Conservation (phyloP, 2,113 vertebrate genomes). For the Sminthopsis crassicaudata region DNA sequence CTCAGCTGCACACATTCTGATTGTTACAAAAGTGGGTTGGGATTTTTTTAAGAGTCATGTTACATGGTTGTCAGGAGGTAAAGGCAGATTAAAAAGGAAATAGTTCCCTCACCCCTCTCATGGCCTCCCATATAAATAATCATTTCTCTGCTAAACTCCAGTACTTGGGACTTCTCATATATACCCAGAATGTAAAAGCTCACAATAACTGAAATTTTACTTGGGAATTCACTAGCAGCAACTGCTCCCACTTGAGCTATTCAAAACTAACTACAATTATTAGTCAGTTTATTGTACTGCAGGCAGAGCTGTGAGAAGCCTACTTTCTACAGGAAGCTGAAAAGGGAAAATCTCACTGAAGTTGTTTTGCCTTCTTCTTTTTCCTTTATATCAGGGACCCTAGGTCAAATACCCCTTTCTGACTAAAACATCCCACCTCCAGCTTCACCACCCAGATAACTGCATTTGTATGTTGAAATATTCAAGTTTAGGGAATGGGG, state of each 20-base stretch:
- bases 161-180: slow-evolving; percentile 17
- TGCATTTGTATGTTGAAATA: slow-evolving; percentile 52
- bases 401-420: slow-evolving; percentile 50
- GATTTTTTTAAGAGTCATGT: background rate
- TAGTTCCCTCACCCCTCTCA: background rate
- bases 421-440: slow-evolving; percentile 38
- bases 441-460: slow-evolving; percentile 55
- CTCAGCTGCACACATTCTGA: background rate
- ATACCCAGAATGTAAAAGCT: slow-evolving; percentile 49
- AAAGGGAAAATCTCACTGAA: slow-evolving; percentile 54
- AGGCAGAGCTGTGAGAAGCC: slow-evolving; percentile 60
- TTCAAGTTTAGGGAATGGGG: background rate
- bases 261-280: slow-evolving; percentile 64
- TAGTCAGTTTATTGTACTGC: slow-evolving; percentile 71
- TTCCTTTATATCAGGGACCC: background rate
- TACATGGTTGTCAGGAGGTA: background rate
- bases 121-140: slow-evolving; percentile 50
- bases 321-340: slow-evolving; percentile 48
- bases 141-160: slow-evolving; percentile 28
- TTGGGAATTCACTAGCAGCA: slow-evolving; percentile 62
- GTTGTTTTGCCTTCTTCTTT: background rate
- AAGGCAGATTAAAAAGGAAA: background rate
- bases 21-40: background rate
- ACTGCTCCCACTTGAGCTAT: slow-evolving; percentile 69
- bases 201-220: slow-evolving; percentile 46